These are phyloP conservation scores for Pollenia angustigena DNA, from an alignment of 2,888 invertebrate genomes.

Conservation along the genomic window DNA sequence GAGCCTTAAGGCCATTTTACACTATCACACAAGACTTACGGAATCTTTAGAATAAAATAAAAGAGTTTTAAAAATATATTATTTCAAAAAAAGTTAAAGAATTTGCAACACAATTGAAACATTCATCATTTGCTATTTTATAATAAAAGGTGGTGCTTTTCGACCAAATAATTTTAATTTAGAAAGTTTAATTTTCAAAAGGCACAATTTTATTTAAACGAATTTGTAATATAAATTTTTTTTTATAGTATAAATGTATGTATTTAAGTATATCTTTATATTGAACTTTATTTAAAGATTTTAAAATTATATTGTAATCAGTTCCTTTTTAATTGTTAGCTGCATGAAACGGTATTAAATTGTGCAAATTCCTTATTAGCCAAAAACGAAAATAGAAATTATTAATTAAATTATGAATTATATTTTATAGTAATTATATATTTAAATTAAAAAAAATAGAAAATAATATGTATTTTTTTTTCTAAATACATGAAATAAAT, in stretches of 20 bases:
- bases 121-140: constrained; percentile 28
- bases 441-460: constrained; percentile 36
- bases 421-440: constrained; percentile 51
- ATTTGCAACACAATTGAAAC: not conserved
- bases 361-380: constrained; percentile 39
- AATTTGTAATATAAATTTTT: constrained; percentile 17
- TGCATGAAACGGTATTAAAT: constrained; percentile 19
- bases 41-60: too few species aligned
- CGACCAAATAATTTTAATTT: constrained; percentile 33
- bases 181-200: constrained; percentile 1
- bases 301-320: constrained; percentile 23
- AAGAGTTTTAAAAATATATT: too few species aligned
- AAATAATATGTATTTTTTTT: constrained; percentile 42
- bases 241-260: constrained; percentile 6
- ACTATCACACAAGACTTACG: too few species aligned
- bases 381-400: constrained; percentile 9
- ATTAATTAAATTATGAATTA: constrained; percentile 17
- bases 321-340: constrained; percentile 60
- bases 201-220: constrained; percentile 58
- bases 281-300: constrained; percentile 27
- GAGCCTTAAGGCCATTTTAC: too few species aligned
- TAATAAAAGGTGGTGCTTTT: constrained; percentile 36
- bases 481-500: constrained; percentile 45
- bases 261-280: constrained; percentile 11
- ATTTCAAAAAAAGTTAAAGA: too few species aligned